These are phyloP conservation scores for Pyxicephalus adspersus DNA, from an alignment of 2,113 vertebrate genomes.

Conservation along the genomic window DNA sequence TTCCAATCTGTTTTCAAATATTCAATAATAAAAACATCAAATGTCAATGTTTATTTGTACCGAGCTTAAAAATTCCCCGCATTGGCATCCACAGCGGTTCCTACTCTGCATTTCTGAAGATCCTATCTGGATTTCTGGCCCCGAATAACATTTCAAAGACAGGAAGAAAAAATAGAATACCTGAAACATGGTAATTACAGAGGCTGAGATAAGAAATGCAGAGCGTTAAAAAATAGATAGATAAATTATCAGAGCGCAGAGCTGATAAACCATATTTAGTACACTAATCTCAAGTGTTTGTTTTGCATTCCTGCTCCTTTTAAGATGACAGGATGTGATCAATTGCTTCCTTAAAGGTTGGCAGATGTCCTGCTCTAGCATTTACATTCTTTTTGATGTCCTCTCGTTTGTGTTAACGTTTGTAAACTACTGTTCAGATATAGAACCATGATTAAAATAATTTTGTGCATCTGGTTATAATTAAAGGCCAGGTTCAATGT, in stretches of 20 bases:
- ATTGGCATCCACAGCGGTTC: background rate
- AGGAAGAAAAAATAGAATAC: slow-evolving; percentile 69
- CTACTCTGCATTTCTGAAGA: slow-evolving; percentile 56
- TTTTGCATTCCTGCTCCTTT: slow-evolving; percentile 79
- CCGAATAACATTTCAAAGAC: slow-evolving; percentile 77
- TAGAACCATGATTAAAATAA: slow-evolving; percentile 80
- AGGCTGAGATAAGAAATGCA: slow-evolving; percentile 67
- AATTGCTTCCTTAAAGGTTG: slow-evolving; percentile 80
- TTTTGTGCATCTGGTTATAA: slow-evolving; percentile 81
- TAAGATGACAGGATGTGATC: slow-evolving; percentile 82
- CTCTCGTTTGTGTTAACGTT: slow-evolving; percentile 75
- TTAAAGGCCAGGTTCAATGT: slow-evolving; percentile 76
- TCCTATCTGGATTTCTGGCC: slow-evolving; percentile 62
- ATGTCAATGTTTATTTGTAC: too few species aligned
- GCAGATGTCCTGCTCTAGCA: slow-evolving; percentile 73
- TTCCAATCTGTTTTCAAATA: too few species aligned
- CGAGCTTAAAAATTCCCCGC: too few species aligned
- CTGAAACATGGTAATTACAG: slow-evolving; percentile 77
- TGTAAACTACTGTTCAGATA: slow-evolving; percentile 80
- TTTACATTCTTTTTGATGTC: slow-evolving; percentile 82
- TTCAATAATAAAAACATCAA: too few species aligned
- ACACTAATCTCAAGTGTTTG: slow-evolving; percentile 76
- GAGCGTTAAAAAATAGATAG: slow-evolving; percentile 76
- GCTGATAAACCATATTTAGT: slow-evolving; percentile 74
- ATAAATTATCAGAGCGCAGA: slow-evolving; percentile 73